phyloP scores from a whole-genome alignment of 2,888 invertebrate species.

The Nemurella pictetii region DNA sequence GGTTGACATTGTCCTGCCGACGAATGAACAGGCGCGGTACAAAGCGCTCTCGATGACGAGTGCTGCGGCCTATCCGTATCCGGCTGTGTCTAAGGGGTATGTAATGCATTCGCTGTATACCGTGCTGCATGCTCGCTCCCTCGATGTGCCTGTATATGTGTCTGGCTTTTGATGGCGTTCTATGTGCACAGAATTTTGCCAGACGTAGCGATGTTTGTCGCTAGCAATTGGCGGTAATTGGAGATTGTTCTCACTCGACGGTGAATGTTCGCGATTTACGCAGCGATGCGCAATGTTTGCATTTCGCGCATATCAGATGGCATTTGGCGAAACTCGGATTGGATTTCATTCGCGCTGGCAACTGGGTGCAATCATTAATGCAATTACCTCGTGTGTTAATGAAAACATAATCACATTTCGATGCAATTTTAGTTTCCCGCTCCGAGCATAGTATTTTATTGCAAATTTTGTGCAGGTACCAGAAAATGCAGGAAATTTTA shows the following conservation, averaged over 20 bases:
- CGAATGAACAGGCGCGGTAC: slow-evolving; percentile 81
- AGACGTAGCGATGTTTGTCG: background rate
- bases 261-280: background rate
- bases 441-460: background rate
- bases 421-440: background rate
- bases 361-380: background rate
- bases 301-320: background rate
- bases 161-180: no score
- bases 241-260: background rate
- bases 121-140: no score
- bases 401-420: background rate
- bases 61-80: slow-evolving; percentile 52
- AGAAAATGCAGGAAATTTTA: background rate
- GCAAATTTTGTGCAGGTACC: background rate
- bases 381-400: background rate
- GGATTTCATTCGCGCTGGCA: background rate
- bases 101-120: background rate
- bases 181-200: no score
- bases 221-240: background rate
- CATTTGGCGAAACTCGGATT: no score
- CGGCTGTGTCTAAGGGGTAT: slow-evolving; percentile 8
- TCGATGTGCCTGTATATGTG: background rate
- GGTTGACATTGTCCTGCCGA: slow-evolving; percentile 85
- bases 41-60: slow-evolving; percentile 71
- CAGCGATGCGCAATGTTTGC: background rate